Evolutionary conservation across 1,140 invertebrate genomes (phyloP), one percentile per base, ranked within the genome.

Genomic region (Drosophila pachea): DNA sequence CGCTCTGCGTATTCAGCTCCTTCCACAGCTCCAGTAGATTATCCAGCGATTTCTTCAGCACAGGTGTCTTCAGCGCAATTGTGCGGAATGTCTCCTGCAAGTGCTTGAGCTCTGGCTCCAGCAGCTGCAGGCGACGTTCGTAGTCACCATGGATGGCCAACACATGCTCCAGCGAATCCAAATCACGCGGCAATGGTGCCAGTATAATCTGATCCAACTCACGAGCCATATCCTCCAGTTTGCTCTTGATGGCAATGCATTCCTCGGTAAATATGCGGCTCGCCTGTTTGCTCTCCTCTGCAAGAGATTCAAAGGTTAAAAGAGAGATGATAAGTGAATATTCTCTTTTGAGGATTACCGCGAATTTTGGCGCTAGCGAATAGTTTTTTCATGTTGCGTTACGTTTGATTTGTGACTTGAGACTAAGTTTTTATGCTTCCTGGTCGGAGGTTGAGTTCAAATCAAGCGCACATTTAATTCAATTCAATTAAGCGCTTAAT

Each of bases 1-100:
- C 76, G 29, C 87, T 89, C 68, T 89, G 87, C 1, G 89, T 89
- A 53, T 89, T 89, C n/a, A 89, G 70, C 66, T 89, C 89, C 61
- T 98, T 97, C 97, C 97, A 99, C 76, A 97, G 96, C 74, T 94
- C 94, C 79, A 95, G 93, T 0, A 98, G 92, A 67, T 94, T 94
- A 86, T 98, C 96, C 59, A 97, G 91, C 77, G 94, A 96, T 88
- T 96, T 95, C 89, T 98, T 97, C 89, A 98, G 94, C 36, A 94
- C 94, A 0, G 96, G 95, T 0, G 96, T 97, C 90, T 98, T 98
- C 36, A 94, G 89, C 0, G 95, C 94, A 49, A 97, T 94, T 38
- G 92, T 92, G 71, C 94, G 93, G 91, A 96, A 97, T 4, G 95
- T 95, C 63, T 93, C 92, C 89, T 97, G 95, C 3, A 96, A 92